Base-by-base conservation (phyloP, 1,140 invertebrate genomes). In the Chionoecetes opilio region DNA sequence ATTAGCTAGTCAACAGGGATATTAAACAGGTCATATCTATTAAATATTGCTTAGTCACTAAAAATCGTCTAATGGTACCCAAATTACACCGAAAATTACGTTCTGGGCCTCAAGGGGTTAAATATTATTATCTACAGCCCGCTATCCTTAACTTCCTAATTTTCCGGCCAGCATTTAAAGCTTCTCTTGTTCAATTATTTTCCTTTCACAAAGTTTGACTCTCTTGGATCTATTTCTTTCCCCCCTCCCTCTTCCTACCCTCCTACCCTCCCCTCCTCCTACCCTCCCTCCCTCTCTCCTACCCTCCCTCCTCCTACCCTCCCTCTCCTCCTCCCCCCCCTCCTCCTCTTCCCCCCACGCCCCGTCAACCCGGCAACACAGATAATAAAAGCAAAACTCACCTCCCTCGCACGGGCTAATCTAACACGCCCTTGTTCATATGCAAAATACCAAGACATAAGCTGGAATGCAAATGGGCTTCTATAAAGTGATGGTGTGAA, bases 381-480 rank as follows among this genome's bases (percentile, higher is more conserved):
- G 29, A 91, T 91, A 91, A 35, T 75, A 35, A 75, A 53, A 26
- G 46, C 86, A 75, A 91, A 91, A 75, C 31, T 91, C 89, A 91
- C 89, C 32, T 29, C 89, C 89, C 14, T 53, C 88, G 38, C 89
- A n/a, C n/a, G 5, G 29, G 89, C 89, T 91, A 91, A 91, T 91
- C 89, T 91, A 75, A 91, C 89, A 91, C 32, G 89, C 75, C 82
- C 91, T 82, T 92, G 91, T 93, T 93, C 92, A 93, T 93, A 93
- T 93, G 92, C 92, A 93, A 93, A 93, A 93, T n/a, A 93, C 35
- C 92, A 82, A 53, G 41, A 86, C 86, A 93, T 53, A 29, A 87
- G 46, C 82, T 84, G 21, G 86, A 87, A 93, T 86, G 92, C 37
- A 93, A 93, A 93, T 93, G 92, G 92, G 82, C 86, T 93, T 86